These are phyloP conservation scores for Clarias pachynema DNA, from an alignment of 2,797 vertebrate species.

Conservation along the genomic window DNA sequence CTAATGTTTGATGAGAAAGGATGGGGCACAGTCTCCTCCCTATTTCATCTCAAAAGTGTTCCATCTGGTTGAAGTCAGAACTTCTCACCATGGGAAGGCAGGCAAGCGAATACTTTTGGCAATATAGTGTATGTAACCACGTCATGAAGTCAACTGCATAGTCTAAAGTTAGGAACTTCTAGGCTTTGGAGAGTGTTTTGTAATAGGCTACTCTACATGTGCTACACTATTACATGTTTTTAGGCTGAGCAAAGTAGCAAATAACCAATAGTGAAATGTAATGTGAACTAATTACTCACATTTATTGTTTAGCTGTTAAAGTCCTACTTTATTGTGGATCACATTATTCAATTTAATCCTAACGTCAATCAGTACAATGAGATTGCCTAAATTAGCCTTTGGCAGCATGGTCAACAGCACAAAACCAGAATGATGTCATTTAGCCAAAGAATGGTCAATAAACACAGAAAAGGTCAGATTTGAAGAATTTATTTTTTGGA, in stretches of 20 bases:
- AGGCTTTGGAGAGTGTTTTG: background rate
- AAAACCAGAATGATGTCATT: background rate
- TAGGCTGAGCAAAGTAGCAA: background rate
- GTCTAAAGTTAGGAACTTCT: background rate
- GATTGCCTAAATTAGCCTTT: background rate
- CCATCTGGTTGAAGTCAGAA: too few relatives aligned
- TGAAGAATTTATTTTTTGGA: conserved; percentile 66
- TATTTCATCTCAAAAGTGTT: too few relatives aligned
- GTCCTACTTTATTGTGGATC: background rate
- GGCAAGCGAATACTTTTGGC: too few relatives aligned
- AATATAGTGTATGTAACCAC: background rate
- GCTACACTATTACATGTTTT: background rate
- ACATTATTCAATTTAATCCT: background rate
- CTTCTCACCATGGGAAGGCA: too few relatives aligned
- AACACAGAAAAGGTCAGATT: conserved; percentile 30
- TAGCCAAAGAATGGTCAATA: background rate
- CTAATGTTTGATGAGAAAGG: too few relatives aligned
- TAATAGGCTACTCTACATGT: background rate
- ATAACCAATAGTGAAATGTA: background rate
- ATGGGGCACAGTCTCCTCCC: too few relatives aligned
- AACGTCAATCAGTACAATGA: background rate
- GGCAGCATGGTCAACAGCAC: background rate
- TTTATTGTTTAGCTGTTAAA: background rate
- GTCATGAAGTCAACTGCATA: background rate
- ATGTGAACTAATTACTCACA: background rate